Evolutionary conservation across 2,113 vertebrate genomes (phyloP), one percentile per base, ranked within the genome.

Genomic region (Mystacornis crossleyi): DNA sequence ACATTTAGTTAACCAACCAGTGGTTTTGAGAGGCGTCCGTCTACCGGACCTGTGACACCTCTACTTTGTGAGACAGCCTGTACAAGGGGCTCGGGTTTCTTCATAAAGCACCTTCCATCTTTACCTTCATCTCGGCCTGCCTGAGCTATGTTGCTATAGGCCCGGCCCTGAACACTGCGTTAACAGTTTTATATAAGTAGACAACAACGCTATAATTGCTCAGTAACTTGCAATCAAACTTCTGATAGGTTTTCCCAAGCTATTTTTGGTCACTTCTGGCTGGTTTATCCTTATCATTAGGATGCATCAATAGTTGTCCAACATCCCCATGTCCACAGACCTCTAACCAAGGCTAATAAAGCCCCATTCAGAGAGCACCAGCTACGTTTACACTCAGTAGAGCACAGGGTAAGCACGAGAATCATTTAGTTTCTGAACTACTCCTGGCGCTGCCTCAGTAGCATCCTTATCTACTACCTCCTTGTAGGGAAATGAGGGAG

Each of bases 341-440:
- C 36, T 38, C 29, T 0, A 3, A 23, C 4, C 18, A 67, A 67
- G 14, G 8, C 31, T 33, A 13, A 13, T 16, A 9, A 77, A 38
- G n/a, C 29, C 40, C 20, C 43, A 28, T 13, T 29, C 33, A 33
- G 23, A 58, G 53, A 57, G 12, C n/a, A 53, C 38, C 20, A 24
- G 8, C 16, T 21, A 6, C 4, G 19, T 14, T 58, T 9, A 21
- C 7, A 12, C 10, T 65, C 12, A 23, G 4, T 0, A 43, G 23
- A 5, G 2, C 24, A 62, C 13, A 10, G 9, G 5, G 13, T 8
- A 25, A 38, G 25, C 19, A 74, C 9, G 58, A 79, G 29, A 54
- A 26, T 9, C 28, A 17, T 20, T 24, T 6, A 25, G 11, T 4
- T 29, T 23, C 43, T 33, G 40, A 43, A 71, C 21, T 7, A 66